phyloP scores from a whole-genome alignment of 1,140 invertebrate genomes.

The roundworm (Caenorhabditis elegans) region WBcel235 BX284603.4:6747001-6747500 shows the following conservation, averaged over 20 bases:
- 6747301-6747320: not conserved
- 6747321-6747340: conserved; percentile 1
- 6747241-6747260: not conserved
- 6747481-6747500: not conserved
- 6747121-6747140: conserved; percentile 39
- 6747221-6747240: not conserved
- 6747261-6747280: not conserved
- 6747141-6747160: conserved; percentile 48
- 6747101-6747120: conserved; percentile 31
- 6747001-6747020: no score
- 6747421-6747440: not conserved
- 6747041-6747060: no score
- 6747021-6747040: no score
- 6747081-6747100: conserved; percentile 16
- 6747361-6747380: conserved; percentile 30
- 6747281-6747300: not conserved
- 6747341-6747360: conserved; percentile 50
- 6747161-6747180: conserved; percentile 46
- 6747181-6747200: conserved; percentile 47
- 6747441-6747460: no score
- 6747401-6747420: not conserved
- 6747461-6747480: no score
- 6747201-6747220: not conserved
- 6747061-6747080: no score
- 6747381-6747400: conserved; percentile 41